Percentiles rank a stretch among this genome's conserved stretches.
Conservation (phyloP, 2,888 invertebrate species). For the Himalopsyche kuldschensis region DNA sequence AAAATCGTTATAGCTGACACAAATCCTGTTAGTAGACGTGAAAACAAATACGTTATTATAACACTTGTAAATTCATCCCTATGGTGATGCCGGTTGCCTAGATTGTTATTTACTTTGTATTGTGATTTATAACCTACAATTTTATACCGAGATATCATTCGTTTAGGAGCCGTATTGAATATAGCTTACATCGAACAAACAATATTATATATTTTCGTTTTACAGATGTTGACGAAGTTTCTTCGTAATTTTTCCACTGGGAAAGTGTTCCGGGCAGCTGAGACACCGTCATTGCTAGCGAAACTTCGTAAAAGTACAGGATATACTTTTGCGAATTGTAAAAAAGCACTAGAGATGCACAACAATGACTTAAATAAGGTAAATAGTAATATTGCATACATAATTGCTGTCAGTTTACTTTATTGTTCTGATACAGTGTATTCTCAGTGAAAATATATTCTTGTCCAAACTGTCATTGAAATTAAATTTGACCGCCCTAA, state of each 20-base stretch:
- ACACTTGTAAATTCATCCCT: conserved; percentile 23
- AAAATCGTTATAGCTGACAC: background rate
- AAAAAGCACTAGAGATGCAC: conserved; percentile 89
- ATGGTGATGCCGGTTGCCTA: conserved; percentile 10
- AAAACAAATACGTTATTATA: conserved; percentile 27
- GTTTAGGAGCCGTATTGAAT: background rate
- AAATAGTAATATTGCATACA: conserved; percentile 37
- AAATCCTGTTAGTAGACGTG: background rate
- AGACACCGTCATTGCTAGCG: conserved; percentile 72
- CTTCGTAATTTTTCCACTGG: conserved; percentile 63
- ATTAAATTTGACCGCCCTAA: too few species aligned
- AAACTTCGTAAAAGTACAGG: conserved; percentile 92
- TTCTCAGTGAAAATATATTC: too few species aligned
- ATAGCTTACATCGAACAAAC: background rate
- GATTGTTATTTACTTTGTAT: background rate
- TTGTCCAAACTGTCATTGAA: too few species aligned
- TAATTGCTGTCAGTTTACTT: background rate
- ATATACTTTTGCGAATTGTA: conserved; percentile 93
- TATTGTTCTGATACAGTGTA: background rate
- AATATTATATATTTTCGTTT: conserved; percentile 38
- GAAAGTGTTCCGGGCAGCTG: conserved; percentile 58
- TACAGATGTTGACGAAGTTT: conserved; percentile 64
- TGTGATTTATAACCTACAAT: background rate
- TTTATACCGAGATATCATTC: background rate
- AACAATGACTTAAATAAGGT: conserved; percentile 86